These are phyloP conservation scores for Rhombomys opimus DNA, from an alignment of 2,113 vertebrate genomes.

Conservation along the genomic window DNA sequence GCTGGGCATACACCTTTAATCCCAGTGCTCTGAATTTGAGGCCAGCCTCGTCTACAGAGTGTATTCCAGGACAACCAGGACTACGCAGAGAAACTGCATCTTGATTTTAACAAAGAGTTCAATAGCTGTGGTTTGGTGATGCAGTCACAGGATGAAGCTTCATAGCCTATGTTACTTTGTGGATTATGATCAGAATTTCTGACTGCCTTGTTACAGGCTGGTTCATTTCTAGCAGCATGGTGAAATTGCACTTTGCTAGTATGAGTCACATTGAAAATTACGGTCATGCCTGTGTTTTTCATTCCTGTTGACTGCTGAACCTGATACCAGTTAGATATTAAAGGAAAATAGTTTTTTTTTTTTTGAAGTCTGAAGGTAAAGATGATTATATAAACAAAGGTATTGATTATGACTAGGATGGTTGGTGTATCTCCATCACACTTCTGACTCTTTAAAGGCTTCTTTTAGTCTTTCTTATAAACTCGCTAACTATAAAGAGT, in stretches of 20 bases:
- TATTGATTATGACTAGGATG: not conserved
- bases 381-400: not conserved
- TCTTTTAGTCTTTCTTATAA: not conserved
- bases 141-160: fast-evolving
- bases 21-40: no score
- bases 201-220: not conserved
- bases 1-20: no score
- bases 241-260: not conserved
- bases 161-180: fast-evolving
- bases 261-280: not conserved
- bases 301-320: not conserved
- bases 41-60: no score
- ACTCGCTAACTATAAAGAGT: not conserved
- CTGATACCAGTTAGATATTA: not conserved
- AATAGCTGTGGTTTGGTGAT: not conserved
- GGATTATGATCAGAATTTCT: not conserved
- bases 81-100: no score
- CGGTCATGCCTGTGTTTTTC: not conserved
- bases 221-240: not conserved
- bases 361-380: not conserved
- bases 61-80: no score
- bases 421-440: not conserved
- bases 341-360: not conserved
- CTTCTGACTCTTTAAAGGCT: not conserved
- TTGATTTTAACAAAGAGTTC: not conserved